Evolutionary conservation across 1,140 invertebrate genomes (phyloP).

Genomic region (Asbolus verrucosus): DNA sequence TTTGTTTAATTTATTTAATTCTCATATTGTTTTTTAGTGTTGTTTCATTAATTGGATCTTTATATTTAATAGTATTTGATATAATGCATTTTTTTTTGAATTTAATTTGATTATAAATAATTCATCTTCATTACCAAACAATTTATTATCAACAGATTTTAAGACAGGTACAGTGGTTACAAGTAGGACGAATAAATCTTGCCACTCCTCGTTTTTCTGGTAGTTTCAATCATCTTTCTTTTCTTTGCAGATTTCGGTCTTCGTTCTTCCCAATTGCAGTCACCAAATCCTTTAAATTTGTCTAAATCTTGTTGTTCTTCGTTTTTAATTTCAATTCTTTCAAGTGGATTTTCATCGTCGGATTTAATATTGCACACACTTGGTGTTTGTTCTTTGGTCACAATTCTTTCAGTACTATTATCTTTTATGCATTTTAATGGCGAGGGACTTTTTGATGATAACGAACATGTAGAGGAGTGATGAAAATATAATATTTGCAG

Average conservation of each 20-base stretch:
- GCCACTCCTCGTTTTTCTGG: slow-evolving; percentile 10
- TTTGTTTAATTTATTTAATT: no score
- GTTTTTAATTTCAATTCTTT: neutral
- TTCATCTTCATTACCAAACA: no score
- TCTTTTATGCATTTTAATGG: neutral
- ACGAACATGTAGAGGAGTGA: neutral
- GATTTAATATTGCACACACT: no score
- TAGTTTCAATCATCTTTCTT: neutral
- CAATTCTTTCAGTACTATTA: no score
- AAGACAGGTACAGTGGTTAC: no score
- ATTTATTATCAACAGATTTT: no score
- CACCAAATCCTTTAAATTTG: neutral
- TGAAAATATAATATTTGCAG: neutral
- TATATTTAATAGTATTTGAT: no score
- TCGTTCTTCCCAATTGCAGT: neutral
- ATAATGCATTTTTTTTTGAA: no score
- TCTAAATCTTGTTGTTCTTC: neutral
- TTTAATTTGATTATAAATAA: no score
- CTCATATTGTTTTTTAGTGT: no score
- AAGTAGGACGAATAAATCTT: slow-evolving; percentile 18
- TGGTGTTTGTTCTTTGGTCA: no score
- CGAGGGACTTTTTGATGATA: neutral
- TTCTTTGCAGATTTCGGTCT: neutral
- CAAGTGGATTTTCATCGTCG: neutral
- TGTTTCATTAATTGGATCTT: no score